Conservation (phyloP, 2,113 vertebrate genomes). For the Casuarius casuarius region DNA sequence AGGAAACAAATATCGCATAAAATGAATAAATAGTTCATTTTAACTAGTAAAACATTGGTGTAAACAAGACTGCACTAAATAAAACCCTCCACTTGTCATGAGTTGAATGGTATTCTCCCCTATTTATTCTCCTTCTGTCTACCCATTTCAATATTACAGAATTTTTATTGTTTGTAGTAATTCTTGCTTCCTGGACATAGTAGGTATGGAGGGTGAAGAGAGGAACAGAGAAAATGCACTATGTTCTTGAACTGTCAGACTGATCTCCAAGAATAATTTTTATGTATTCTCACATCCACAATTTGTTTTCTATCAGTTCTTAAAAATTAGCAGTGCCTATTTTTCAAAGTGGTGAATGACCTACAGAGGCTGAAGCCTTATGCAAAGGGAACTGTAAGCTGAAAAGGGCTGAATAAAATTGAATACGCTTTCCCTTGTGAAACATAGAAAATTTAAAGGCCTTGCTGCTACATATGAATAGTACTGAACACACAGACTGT, state of each 20-base stretch:
- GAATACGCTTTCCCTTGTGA: not conserved
- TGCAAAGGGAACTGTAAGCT: not conserved
- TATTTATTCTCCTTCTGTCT: not conserved
- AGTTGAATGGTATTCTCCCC: not conserved
- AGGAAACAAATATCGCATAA: not conserved
- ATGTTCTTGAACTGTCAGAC: not conserved
- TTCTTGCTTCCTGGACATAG: not conserved
- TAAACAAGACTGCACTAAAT: not conserved
- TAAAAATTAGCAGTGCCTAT: constrained; percentile 3
- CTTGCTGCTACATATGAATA: not conserved
- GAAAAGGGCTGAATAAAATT: not conserved
- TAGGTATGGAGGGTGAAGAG: not conserved
- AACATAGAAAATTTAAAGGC: not conserved
- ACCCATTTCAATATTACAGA: not conserved
- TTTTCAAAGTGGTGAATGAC: constrained; percentile 30
- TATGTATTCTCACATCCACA: not conserved
- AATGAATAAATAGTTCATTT: not conserved
- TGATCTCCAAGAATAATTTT: not conserved
- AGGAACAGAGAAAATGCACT: not conserved
- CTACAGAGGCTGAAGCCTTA: not conserved
- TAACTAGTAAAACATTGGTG: not conserved
- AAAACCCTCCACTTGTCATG: not conserved
- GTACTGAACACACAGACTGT: not conserved
- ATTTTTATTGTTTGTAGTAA: not conserved
- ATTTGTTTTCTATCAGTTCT: not conserved